Conservation (phyloP, 2,888 invertebrate species). For the Cryptus viduatorius region DNA sequence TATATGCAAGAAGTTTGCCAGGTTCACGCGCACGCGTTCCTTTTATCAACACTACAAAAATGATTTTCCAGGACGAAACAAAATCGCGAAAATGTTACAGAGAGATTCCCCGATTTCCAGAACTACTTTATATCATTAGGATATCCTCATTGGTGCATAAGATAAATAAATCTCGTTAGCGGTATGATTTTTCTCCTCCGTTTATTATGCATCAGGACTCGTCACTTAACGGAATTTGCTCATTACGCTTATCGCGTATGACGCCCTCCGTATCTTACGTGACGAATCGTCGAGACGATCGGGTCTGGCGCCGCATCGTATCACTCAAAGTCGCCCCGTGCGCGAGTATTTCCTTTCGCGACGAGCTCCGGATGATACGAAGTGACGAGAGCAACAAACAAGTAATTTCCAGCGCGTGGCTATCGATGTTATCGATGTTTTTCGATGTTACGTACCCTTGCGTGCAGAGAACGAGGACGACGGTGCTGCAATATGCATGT, state of each 20-base stretch:
- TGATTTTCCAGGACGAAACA: neutral
- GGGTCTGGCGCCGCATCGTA: constrained; percentile 52
- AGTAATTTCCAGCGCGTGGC: constrained; percentile 11
- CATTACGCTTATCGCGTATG: neutral
- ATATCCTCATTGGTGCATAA: neutral
- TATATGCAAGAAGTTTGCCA: too few species aligned
- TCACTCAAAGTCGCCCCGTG: constrained; percentile 7
- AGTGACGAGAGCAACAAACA: neutral
- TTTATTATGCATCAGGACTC: constrained; percentile 4
- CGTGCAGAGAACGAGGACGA: constrained; percentile 73
- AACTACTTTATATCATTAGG: neutral
- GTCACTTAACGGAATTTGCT: constrained; percentile 22
- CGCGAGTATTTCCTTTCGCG: neutral
- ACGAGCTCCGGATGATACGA: constrained; percentile 3
- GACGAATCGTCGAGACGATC: constrained; percentile 50
- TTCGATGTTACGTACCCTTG: constrained; percentile 72
- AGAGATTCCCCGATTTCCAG: neutral
- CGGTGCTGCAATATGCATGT: constrained; percentile 72
- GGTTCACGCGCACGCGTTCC: too few species aligned
- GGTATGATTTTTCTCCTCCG: constrained; percentile 11
- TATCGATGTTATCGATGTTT: constrained; percentile 19
- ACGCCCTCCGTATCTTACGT: constrained; percentile 28
- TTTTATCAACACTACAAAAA: too few species aligned
- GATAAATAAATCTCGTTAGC: constrained; percentile 11
- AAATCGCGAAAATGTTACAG: neutral